Base-by-base conservation (phyloP, 2,113 vertebrate genomes). In the Notarius lentiginosus region DNA sequence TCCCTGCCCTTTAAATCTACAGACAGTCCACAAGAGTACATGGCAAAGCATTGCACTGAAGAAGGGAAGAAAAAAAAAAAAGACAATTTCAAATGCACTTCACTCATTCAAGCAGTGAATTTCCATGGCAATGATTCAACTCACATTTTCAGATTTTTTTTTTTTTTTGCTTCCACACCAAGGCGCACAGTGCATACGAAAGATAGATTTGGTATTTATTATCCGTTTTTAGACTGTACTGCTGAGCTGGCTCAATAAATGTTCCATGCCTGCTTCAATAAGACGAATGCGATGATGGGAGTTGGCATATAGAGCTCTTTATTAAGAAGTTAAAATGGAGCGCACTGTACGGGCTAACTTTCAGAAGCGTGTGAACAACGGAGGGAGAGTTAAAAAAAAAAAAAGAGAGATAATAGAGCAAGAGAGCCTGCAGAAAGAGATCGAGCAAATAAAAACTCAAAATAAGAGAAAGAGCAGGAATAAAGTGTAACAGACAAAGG, bases 301-400 rank as follows among this genome's bases (percentile, higher is more conserved):
- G 27, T 41, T 80, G 51, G 65, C 81, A 84, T 76, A 82, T 53
- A 30, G 11, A 30, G 11, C 18, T 66, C 79, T 88, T 86, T 83
- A 88, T 88, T 88, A 88, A 84, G 70, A 89, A 87, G 86, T 87
- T 89, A 56, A 84, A 84, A 82, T 49, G 60, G 77, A 85, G 53
- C 73, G 15, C 58, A 30, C 15, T 63, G 17, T 22, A 82, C 15
- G 30, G 53, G 70, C 72, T 10, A 63, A 80, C 73, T 53, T 58
- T 75, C 51, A 82, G 77, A 9, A 80, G 24, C 72, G 17, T 61
- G 55, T 80, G 51, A 88, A 63, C 20, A 82, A 34, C 61, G 8
- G 24, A 83, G 70, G 58, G 82, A 84, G 73, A 70, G 72, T 1
- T n/a, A 80, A 12, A 80, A 24, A 47, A 55, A 18, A 84, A 12